Percentiles rank a stretch among this genome's conserved stretches.
These are phyloP conservation scores for Pseudanteris insignis DNA, from an alignment of 2,888 invertebrate species.

Conservation along the genomic window DNA sequence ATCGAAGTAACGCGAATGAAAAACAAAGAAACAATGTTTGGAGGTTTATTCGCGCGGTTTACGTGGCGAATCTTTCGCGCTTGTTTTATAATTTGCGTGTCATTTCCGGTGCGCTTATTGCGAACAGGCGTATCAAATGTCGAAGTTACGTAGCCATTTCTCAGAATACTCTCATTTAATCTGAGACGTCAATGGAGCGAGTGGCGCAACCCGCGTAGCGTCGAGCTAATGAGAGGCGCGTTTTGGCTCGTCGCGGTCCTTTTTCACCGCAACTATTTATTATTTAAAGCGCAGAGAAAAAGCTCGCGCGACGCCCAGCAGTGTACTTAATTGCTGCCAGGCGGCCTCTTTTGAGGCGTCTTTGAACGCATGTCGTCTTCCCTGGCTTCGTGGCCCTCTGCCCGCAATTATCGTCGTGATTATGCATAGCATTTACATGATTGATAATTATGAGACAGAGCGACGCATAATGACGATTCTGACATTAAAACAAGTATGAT, in stretches of 20 bases:
- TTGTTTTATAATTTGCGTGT: constrained; percentile 40
- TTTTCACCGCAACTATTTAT: constrained; percentile 53
- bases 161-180: constrained; percentile 55
- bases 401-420: constrained; percentile 41
- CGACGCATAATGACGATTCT: constrained; percentile 22
- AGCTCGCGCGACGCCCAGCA: constrained; percentile 52
- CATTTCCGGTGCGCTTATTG: constrained; percentile 41
- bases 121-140: constrained; percentile 41
- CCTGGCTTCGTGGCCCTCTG: constrained; percentile 16
- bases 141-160: constrained; percentile 50
- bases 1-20: constrained; percentile 15
- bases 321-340: constrained; percentile 56
- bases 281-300: constrained; percentile 54
- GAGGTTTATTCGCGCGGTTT: constrained; percentile 17
- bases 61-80: constrained; percentile 29
- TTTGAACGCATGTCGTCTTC: constrained; percentile 31
- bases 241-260: constrained; percentile 24
- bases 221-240: constrained; percentile 54
- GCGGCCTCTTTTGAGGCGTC: constrained; percentile 46
- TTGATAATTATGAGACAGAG: constrained; percentile 37
- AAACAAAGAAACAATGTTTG: constrained; percentile 20
- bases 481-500: constrained; percentile 12
- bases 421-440: constrained; percentile 40
- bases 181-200: constrained; percentile 52
- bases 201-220: constrained; percentile 38